Conservation (phyloP, 2,888 invertebrate genomes). For the Mythimna ferrago region DNA sequence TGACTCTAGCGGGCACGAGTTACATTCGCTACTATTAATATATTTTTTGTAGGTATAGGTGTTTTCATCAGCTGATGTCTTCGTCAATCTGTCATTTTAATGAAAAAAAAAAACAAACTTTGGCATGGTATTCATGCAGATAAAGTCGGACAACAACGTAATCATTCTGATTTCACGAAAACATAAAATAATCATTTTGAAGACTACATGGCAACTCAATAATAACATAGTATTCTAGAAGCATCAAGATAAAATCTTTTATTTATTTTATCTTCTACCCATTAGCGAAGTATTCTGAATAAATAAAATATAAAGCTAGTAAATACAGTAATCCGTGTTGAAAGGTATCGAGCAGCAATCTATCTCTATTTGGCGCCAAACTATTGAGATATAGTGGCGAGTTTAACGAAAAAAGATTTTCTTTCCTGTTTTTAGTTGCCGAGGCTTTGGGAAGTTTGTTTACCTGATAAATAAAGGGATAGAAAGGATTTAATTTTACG, state of each 20-base stretch:
- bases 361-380: slow-evolving; percentile 52
- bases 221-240: not conserved
- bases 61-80: too few relatives aligned
- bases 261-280: slow-evolving; percentile 9
- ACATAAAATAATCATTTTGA: too few relatives aligned
- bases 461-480: slow-evolving; percentile 12
- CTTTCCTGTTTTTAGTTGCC: slow-evolving; percentile 10
- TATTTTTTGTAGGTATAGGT: too few relatives aligned
- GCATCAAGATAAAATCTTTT: not conserved
- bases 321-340: slow-evolving; percentile 28
- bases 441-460: not conserved
- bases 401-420: slow-evolving; percentile 55
- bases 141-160: too few relatives aligned
- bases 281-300: slow-evolving; percentile 1
- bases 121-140: too few relatives aligned
- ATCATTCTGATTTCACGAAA: too few relatives aligned
- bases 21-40: too few relatives aligned
- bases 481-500: not conserved
- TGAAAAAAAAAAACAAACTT: too few relatives aligned
- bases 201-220: not conserved
- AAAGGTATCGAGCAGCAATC: slow-evolving; percentile 32
- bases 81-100: too few relatives aligned
- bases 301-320: slow-evolving; percentile 31
- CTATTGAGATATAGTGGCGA: slow-evolving; percentile 55
- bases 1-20: too few relatives aligned